These are phyloP conservation scores for Cryptus viduatorius DNA, from an alignment of 2,888 invertebrate species.

Conservation along the genomic window DNA sequence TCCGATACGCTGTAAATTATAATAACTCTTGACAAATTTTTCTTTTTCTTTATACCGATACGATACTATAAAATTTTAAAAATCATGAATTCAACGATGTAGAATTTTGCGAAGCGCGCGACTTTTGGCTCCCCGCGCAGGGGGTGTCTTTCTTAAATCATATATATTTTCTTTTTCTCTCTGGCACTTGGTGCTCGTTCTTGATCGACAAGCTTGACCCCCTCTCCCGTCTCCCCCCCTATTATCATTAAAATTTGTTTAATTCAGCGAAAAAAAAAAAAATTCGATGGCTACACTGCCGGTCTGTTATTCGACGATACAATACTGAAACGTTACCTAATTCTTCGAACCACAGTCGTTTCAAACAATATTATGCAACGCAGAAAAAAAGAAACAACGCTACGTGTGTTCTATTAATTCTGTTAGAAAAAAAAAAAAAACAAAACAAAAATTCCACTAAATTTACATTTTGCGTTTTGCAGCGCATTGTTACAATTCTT, in stretches of 20 bases:
- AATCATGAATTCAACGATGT: slow-evolving; percentile 46
- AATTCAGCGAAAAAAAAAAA: neutral
- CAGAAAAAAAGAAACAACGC: neutral
- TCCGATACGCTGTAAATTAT: slow-evolving; percentile 30
- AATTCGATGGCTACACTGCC: neutral
- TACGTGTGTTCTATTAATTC: slow-evolving; percentile 41
- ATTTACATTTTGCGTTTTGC: slow-evolving; percentile 20
- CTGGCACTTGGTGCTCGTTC: slow-evolving; percentile 56
- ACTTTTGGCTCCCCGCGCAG: slow-evolving; percentile 17
- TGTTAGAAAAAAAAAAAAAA: slow-evolving; percentile 42
- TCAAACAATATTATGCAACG: slow-evolving; percentile 47
- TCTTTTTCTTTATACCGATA: slow-evolving; percentile 28
- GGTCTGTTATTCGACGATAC: slow-evolving; percentile 15
- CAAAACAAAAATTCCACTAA: slow-evolving; percentile 30
- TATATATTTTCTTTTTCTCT: slow-evolving; percentile 26
- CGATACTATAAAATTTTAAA: slow-evolving; percentile 31
- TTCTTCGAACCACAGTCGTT: slow-evolving; percentile 8
- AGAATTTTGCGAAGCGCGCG: slow-evolving; percentile 36
- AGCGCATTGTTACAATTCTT: slow-evolving; percentile 2
- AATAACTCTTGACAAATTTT: slow-evolving; percentile 36
- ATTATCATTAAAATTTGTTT: slow-evolving; percentile 25
- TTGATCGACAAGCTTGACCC: slow-evolving; percentile 37
- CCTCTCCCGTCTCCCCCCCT: neutral
- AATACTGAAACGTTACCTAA: slow-evolving; percentile 20
- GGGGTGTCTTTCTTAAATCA: slow-evolving; percentile 20